Evolutionary conservation across 2,113 vertebrate species (phyloP).

Genomic region (Alethe diademata): DNA sequence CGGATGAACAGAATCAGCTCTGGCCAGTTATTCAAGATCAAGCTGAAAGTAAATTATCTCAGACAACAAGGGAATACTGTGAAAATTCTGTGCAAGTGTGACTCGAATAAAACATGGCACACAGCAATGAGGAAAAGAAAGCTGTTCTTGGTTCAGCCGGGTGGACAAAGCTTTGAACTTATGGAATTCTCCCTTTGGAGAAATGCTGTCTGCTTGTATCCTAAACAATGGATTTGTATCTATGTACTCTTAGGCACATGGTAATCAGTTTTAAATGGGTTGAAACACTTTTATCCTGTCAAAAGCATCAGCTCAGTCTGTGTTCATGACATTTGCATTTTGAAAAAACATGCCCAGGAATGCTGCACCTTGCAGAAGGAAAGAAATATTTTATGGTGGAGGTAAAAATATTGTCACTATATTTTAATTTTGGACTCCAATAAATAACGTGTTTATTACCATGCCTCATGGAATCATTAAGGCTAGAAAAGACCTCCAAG

Average conservation of each 20-base stretch:
- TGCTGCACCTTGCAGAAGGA: not conserved
- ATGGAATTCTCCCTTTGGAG: not conserved
- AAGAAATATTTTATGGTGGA: not conserved
- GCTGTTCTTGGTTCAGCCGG: not conserved
- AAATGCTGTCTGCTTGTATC: not conserved
- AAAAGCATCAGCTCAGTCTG: not conserved
- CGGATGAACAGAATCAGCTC: not conserved
- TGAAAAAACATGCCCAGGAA: not conserved
- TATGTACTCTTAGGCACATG: not conserved
- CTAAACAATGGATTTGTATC: not conserved
- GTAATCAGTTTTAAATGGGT: not conserved
- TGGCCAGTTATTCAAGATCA: constrained; percentile 6
- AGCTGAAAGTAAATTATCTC: constrained; percentile 32
- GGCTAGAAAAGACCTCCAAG: not conserved
- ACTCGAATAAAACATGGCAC: not conserved
- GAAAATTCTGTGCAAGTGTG: not conserved
- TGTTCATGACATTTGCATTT: not conserved
- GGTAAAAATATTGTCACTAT: not conserved
- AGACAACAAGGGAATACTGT: not conserved
- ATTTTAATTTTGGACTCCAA: not conserved
- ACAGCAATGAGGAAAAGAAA: not conserved
- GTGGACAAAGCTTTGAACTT: not conserved
- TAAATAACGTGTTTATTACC: not conserved
- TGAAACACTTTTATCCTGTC: not conserved
- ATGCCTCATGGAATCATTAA: not conserved